Evolutionary conservation across 2,888 invertebrate genomes (phyloP).

Genomic region (Paralinhomoeus sp.): DNA sequence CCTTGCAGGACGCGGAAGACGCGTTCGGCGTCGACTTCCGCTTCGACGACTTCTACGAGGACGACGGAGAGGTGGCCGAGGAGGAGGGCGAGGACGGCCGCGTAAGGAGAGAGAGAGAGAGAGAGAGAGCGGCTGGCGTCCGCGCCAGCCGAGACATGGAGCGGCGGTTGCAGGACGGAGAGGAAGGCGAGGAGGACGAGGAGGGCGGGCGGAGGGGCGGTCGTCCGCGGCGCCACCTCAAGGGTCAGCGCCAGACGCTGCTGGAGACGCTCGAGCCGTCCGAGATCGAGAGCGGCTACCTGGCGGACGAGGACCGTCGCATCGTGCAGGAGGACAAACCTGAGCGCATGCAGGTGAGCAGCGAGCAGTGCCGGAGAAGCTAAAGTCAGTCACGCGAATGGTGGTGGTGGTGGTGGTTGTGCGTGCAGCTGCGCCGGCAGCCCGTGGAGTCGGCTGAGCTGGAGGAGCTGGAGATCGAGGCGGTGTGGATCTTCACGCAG

Average conservation of each 20-base stretch:
- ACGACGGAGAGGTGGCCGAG: too few species aligned
- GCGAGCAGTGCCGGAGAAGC: background rate
- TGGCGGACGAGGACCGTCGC: slow-evolving; percentile 81
- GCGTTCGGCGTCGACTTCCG: slow-evolving; percentile 92
- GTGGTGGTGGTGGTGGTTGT: background rate
- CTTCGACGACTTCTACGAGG: slow-evolving; percentile 31
- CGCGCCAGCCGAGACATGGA: too few species aligned
- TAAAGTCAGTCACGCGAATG: background rate
- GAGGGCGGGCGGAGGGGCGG: slow-evolving; percentile 19
- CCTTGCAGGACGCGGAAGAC: slow-evolving; percentile 60
- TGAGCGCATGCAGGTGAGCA: slow-evolving; percentile 32
- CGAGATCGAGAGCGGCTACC: slow-evolving; percentile 80
- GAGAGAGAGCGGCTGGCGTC: too few species aligned
- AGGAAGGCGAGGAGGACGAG: slow-evolving; percentile 24
- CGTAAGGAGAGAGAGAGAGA: background rate
- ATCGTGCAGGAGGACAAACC: slow-evolving; percentile 34
- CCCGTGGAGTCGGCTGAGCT: slow-evolving; percentile 16
- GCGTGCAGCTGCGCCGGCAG: slow-evolving; percentile 12
- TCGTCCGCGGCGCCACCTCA: slow-evolving; percentile 10
- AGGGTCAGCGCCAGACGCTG: slow-evolving; percentile 11
- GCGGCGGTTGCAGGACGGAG: slow-evolving; percentile 9
- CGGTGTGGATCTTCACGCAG: slow-evolving; percentile 88
- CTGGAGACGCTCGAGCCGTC: slow-evolving; percentile 52
- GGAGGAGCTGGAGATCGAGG: slow-evolving; percentile 67
- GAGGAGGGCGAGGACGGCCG: background rate